Evolutionary conservation across 1,140 invertebrate species (phyloP), one percentile per base, ranked within the genome.

Genomic region (Sweltsa coloradensis): DNA sequence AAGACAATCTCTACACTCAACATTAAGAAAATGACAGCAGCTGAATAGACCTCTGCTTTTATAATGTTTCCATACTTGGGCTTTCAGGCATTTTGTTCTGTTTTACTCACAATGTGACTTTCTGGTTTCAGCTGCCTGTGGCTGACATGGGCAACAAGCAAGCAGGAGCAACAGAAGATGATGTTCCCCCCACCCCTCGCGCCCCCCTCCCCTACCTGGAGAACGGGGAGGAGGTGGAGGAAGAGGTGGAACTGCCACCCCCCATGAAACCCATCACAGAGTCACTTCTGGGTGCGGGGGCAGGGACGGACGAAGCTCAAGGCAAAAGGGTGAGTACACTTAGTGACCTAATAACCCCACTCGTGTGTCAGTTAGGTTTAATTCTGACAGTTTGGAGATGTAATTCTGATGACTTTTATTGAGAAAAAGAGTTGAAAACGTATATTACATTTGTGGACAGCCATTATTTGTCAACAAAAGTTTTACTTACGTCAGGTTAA

Each of bases 241-340:
- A 83, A 26, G 81, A 84, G 51, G 74, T 90, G 1, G 90, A 94
- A 69, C 67, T 95, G 54, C 91, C 91, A 25, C 92, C 92, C 21
- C 91, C 92, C 2, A 96, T 95, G 91, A 89, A 90, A 63, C 89
- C 92, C 4, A 89, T 95, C 56, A 84, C 89, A 57, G 84, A 89
- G 58, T 75, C 80, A 14, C 76, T 81, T 24, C 61, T 79, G 16
- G 72, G 70, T 53, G 71, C 74, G 56, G 70, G 71, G 46, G 66
- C 72, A 24, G 68, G 71, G 45, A 63, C 72, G 41, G 79, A 83
- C 39, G 76, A 81, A 53, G 66, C 74, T 51, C 73, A 80, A 41
- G 72, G 74, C 39, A 80, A 81, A 65, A 63, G 81, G 65, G 81
- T 82, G 55, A 71, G 72, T 64, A 41, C 18, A 5, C 26, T 45